Base-by-base conservation (phyloP, 2,888 invertebrate species). In the Bombylius major region DNA sequence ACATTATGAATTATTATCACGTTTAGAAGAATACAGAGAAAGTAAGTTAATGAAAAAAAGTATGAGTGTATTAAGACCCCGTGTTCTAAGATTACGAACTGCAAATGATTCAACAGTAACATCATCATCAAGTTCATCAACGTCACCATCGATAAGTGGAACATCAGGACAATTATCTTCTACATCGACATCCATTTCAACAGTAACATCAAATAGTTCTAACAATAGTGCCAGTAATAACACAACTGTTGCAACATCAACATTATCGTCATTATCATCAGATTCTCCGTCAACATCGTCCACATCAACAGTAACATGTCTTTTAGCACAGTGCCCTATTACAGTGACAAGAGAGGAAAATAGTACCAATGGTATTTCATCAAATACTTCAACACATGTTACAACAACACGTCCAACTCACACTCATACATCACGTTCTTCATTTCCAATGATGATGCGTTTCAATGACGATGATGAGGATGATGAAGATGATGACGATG, bases 1-100 rank as follows among this genome's bases (percentile, higher is more conserved):
- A 63, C 82, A 82, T 62, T 72, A 73, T 57, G 68, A 70, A 47
- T 63, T 73, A 4, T 57, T 73, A 47, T 65, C 70, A 66, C 64
- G 69, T 36, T 63, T 73, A 11, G 47, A 52, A 48, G 45, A 54
- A 44, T 56, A 56, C 48, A 34, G 56, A 44, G 54, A 60, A 50
- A 45, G 47, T 39, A 48, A 33, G 49, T 47, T 42, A 11, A 42
- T 42, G 39, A 36, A 36, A 36, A 42, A 11, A 11, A 42, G 3
- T 42, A 42, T 42, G 39, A 42, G 39, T 11, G 11, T 8, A 42
- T 42, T 42, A 42, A 42, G 39, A 5, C 39, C 39, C 4, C 39
- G 39, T 11, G 8, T 42, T 11, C 11, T 42, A 42, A 8, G 39
- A 42, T 42, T 42, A 42, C 39, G 39, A 11, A 42, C 47, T 4